Base-by-base conservation (phyloP, 1,140 invertebrate species). In the Maniola jurtina region DNA sequence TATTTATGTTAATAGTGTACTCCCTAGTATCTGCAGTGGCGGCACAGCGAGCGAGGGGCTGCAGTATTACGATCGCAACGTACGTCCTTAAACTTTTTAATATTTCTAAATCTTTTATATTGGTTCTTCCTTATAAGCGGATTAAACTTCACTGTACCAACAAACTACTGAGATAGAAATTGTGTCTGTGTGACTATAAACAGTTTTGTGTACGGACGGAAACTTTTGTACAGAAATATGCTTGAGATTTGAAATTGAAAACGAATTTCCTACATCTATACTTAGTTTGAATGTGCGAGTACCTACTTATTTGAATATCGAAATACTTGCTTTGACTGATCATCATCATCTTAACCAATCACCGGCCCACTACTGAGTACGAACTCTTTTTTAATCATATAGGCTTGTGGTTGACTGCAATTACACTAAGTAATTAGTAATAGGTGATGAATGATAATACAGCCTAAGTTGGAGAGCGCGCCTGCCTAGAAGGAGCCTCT, bases 1-100 rank as follows among this genome's bases (percentile, higher is more conserved):
- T 64, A 68, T 68, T 68, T 68, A 68, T 68, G 57, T 68, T 64
- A 68, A 64, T 68, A 64, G 66, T 68, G 64, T 64, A 64, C 61
- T 64, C 48, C 36, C 35, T 60, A 45, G 60, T 64, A 68, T 64
- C 66, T 64, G 61, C 61, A 68, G 15, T 60, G 66, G 47, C 47
- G 66, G 66, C 34, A 52, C 13, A 35, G 65, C 61, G 56, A 64
- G 54, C 34, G 48, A 50, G 48, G 63, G 38, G 54, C 63, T 50
- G 55, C 36, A 65, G 57, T 65, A 60, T 60, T 65, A 65, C 64
- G 55, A 57, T 34, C 42, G 40, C 62, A 48, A 58, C 56, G 64
- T 34, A 59, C 64, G 57, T 64, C 45, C 63, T 64, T 33, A 50
- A 59, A 64, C 42, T 65, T 65, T 65, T 65, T 65, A 65, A 65